Conservation (phyloP, 2,797 vertebrate species). For the Xerus rutilus region DNA sequence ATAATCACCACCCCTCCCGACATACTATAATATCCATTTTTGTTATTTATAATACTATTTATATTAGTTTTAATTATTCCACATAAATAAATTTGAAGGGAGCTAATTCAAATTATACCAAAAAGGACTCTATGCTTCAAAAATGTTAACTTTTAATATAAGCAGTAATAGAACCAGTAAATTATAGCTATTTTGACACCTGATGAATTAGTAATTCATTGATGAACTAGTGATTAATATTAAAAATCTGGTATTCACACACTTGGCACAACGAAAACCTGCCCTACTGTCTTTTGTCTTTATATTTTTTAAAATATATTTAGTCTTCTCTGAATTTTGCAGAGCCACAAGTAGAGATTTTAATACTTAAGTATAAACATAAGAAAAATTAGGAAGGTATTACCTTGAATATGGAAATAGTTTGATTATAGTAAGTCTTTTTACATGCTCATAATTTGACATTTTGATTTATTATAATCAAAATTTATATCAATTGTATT, state of each 20-base stretch:
- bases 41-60: background rate
- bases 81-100: background rate
- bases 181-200: background rate
- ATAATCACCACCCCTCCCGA: background rate
- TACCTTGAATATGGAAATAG: background rate
- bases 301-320: background rate
- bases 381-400: background rate
- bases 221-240: background rate
- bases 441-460: background rate
- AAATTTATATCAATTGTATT: background rate
- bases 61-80: background rate
- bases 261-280: background rate
- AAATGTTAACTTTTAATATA: background rate
- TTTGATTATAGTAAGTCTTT: background rate
- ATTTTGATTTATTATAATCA: background rate
- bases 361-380: background rate
- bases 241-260: background rate
- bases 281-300: background rate
- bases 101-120: background rate
- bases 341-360: background rate
- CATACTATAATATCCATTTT: background rate
- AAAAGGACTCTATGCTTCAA: background rate
- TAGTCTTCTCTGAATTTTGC: background rate
- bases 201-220: background rate
- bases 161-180: background rate